Conservation (phyloP, 53 echinoderm and acorn worm genomes). For the Glandiceps talaboti region DNA sequence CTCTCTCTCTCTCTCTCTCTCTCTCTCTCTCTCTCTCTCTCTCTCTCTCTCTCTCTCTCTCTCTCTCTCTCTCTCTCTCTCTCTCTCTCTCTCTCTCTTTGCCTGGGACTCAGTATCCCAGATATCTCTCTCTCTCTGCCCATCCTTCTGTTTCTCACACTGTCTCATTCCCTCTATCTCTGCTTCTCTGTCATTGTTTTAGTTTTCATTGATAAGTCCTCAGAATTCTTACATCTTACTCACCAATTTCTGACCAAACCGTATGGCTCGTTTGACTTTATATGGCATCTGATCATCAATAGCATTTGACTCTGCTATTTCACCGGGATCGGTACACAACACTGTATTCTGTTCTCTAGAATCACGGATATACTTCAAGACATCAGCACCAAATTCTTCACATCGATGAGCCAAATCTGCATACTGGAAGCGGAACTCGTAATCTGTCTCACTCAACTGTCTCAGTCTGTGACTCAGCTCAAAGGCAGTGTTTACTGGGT, state of each 20-base stretch:
- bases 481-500: conserved; percentile 91
- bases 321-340: not conserved
- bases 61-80: too few species aligned
- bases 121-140: too few species aligned
- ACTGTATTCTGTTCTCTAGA: not conserved
- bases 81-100: too few species aligned
- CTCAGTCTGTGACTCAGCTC: conserved; percentile 87
- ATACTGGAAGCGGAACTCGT: conserved; percentile 93
- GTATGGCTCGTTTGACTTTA: not conserved
- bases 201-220: too few species aligned
- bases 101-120: too few species aligned
- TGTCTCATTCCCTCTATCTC: too few species aligned
- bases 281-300: not conserved
- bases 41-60: too few species aligned
- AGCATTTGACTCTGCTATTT: not conserved
- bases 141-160: too few species aligned
- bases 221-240: too few species aligned
- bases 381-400: conserved; percentile 81
- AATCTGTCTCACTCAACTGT: conserved; percentile 70
- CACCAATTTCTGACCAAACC: not conserved
- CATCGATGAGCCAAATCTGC: conserved; percentile 78
- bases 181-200: too few species aligned
- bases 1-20: too few species aligned
- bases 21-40: too few species aligned
- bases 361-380: conserved; percentile 26